Percentiles rank a stretch among this genome's conserved stretches.
Conservation (phyloP, 2,888 invertebrate genomes). For the Liodrosophila aerea region DNA sequence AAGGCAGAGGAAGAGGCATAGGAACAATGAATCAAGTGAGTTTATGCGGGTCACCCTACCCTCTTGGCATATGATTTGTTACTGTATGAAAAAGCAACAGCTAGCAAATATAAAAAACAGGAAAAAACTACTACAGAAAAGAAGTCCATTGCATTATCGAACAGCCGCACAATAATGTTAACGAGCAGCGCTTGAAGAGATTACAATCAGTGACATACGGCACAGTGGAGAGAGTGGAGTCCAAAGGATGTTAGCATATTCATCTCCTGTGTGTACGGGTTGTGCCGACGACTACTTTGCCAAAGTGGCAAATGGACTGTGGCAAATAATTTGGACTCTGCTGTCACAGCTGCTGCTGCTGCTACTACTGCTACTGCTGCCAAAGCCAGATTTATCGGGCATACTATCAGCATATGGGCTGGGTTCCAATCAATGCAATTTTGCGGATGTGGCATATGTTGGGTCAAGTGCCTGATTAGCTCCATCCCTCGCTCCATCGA, state of each 20-base stretch:
- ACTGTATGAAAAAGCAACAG: conserved; percentile 43
- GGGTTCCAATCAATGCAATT: conserved; percentile 51
- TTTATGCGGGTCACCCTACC: conserved; percentile 62
- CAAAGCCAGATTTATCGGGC: conserved; percentile 48
- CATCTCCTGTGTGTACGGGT: neutral
- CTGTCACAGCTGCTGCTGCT: conserved; percentile 27
- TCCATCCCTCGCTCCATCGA: neutral
- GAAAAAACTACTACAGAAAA: conserved; percentile 13
- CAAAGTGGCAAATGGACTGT: conserved; percentile 49
- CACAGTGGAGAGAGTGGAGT: conserved; percentile 32
- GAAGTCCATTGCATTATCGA: conserved; percentile 62
- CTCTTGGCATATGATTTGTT: conserved; percentile 49
- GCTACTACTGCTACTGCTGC: conserved; percentile 12
- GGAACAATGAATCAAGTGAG: conserved; percentile 42
- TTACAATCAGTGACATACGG: conserved; percentile 78
- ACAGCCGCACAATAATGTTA: conserved; percentile 67
- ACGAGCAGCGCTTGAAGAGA: conserved; percentile 64
- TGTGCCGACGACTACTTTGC: conserved; percentile 22
- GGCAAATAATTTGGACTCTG: conserved; percentile 42
- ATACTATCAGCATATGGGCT: conserved; percentile 38
- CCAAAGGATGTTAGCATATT: conserved; percentile 41
- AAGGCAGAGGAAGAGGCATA: conserved; percentile 49
- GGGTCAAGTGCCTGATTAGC: conserved; percentile 30
- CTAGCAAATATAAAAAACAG: conserved; percentile 32
- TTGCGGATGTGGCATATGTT: conserved; percentile 53